phyloP scores from a whole-genome alignment of 2,888 invertebrate species.

The Calliopum simillimum region DNA sequence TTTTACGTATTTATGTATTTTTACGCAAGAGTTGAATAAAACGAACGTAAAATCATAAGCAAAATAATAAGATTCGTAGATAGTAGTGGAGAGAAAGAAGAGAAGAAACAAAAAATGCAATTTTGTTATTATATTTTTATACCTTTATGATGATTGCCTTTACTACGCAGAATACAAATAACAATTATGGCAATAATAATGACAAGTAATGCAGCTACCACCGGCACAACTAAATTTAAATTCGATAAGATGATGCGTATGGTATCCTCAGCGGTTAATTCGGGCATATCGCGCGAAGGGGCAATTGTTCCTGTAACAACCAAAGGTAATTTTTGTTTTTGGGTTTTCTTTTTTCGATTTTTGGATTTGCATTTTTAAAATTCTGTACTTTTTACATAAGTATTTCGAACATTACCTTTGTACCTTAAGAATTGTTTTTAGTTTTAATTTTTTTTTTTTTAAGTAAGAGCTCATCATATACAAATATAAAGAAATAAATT shows the following conservation, averaged over 20 bases:
- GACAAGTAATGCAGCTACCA: slow-evolving; percentile 90
- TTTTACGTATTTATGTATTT: slow-evolving; percentile 1
- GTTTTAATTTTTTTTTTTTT: slow-evolving; percentile 46
- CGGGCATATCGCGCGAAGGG: slow-evolving; percentile 86
- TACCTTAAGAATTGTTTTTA: slow-evolving; percentile 39
- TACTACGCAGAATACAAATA: slow-evolving; percentile 90
- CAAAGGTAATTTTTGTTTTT: slow-evolving; percentile 53
- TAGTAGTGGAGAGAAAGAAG: slow-evolving; percentile 37
- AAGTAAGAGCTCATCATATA: slow-evolving; percentile 51
- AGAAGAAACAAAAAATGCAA: slow-evolving; percentile 59
- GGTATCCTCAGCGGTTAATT: slow-evolving; percentile 83
- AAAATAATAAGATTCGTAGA: slow-evolving; percentile 12
- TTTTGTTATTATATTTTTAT: slow-evolving; percentile 62
- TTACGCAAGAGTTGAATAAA: slow-evolving; percentile 40
- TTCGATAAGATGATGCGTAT: slow-evolving; percentile 89
- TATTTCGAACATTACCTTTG: slow-evolving; percentile 53
- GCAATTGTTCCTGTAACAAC: slow-evolving; percentile 94
- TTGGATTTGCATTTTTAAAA: slow-evolving; percentile 27
- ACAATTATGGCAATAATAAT: slow-evolving; percentile 93
- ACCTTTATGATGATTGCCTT: slow-evolving; percentile 88
- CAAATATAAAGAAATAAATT: slow-evolving; percentile 56
- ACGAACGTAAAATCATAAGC: slow-evolving; percentile 44
- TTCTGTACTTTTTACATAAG: slow-evolving; percentile 25
- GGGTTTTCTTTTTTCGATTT: slow-evolving; percentile 45
- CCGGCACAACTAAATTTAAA: slow-evolving; percentile 93